Base-by-base conservation (phyloP, 2,113 vertebrate species). In the Sturnus vulgaris region DNA sequence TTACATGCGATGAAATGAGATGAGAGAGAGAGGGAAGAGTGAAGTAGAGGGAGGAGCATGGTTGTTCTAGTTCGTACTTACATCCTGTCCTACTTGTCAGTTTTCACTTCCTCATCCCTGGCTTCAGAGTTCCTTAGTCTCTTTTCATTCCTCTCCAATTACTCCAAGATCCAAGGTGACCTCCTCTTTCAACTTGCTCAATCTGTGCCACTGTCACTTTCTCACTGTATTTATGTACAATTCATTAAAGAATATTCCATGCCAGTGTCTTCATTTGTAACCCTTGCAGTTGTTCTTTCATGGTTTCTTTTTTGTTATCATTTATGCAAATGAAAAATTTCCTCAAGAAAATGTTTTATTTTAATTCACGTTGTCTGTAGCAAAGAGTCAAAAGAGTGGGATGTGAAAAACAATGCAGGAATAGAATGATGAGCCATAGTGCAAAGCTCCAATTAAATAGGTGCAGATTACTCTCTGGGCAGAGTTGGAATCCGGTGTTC, bases 401-500 rank as follows among this genome's bases (percentile, higher is more conserved):
- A 61, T 56, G 31, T 64, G 49, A 79, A 71, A 91, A 91, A 37
- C 19, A 57, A 57, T 14, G 13, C 19, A 68, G 71, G 16, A 76
- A 65, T 81, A 70, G 11, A 79, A 61, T 24, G n/a, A 61, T 0
- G 0, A 57, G 17, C 10, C 19, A 33, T 46, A 61, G 22, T 72
- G 65, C 57, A 61, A 87, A 82, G 19, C 11, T 65, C 33, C 1
- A 8, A 37, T 87, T 84, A 86, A 68, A 89, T 0, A 71, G 57
- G 40, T 73, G 65, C 16, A 47, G 57, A 72, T 82, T 44, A 50
- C 7, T 59, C 2, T 68, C 63, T 90, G 46, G 24, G 18, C 13
- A 70, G 50, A 63, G 10, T 24, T 91, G 78, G 17, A 78, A 90
- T 82, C 30, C 82, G n/a, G 40, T 57, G 31, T 83, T 90, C 68